These are phyloP conservation scores for Pterobdella sp. DNA, from an alignment of 2,888 invertebrate genomes.

Conservation along the genomic window DNA sequence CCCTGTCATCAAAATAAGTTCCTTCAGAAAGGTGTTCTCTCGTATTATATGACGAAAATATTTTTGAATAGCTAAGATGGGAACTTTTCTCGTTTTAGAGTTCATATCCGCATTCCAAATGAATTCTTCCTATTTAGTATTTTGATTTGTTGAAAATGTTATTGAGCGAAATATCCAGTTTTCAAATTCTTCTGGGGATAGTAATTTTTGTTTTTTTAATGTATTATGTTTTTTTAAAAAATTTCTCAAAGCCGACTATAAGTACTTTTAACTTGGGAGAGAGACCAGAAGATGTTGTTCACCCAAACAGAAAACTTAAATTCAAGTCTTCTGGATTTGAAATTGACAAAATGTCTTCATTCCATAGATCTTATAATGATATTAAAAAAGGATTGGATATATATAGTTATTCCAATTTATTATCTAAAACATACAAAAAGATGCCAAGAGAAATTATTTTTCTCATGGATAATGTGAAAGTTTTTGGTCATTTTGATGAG, in stretches of 20 bases:
- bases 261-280: neutral
- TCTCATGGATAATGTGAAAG: conserved; percentile 28
- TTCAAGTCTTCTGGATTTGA: neutral
- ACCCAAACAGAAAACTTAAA: neutral
- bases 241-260: neutral
- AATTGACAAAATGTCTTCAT: neutral
- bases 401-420: conserved; percentile 13
- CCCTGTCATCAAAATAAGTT: too few species aligned
- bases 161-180: neutral
- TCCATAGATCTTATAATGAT: conserved; percentile 17
- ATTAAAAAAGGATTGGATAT: conserved; percentile 13
- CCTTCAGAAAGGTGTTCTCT: too few species aligned
- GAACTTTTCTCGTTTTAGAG: too few species aligned
- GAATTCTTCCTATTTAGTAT: neutral
- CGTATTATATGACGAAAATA: too few species aligned
- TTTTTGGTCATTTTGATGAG: conserved; percentile 27
- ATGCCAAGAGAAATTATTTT: conserved; percentile 27
- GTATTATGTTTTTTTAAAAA: neutral
- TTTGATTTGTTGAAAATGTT: neutral
- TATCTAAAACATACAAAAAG: conserved; percentile 8
- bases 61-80: too few species aligned
- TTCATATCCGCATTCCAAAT: too few species aligned
- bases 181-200: neutral
- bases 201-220: neutral
- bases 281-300: neutral